A percentile compares a stretch with the other conserved stretches of the same genome.
These are phyloP conservation scores for Netelia virgata DNA, from an alignment of 2,888 invertebrate genomes.

Conservation along the genomic window DNA sequence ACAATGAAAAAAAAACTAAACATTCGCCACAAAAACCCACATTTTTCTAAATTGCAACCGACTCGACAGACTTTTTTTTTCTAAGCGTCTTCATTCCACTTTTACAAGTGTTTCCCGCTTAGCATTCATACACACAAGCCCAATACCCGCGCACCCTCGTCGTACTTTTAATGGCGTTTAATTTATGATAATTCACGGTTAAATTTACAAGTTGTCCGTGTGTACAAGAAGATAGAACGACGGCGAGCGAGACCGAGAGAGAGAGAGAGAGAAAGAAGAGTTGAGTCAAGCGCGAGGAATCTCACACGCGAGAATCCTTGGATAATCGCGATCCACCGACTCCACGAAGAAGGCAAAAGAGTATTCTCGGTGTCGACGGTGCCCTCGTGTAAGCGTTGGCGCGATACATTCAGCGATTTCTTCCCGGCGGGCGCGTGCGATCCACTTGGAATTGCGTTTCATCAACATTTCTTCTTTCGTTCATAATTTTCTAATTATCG, in stretches of 20 bases:
- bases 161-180: constrained; percentile 80
- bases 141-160: constrained; percentile 70
- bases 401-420: constrained; percentile 27
- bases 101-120: not conserved
- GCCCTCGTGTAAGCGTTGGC: not conserved
- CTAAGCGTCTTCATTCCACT: constrained; percentile 1
- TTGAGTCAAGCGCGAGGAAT: constrained; percentile 61
- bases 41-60: constrained; percentile 19
- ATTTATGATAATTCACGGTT: constrained; percentile 77
- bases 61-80: constrained; percentile 32
- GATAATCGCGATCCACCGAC: constrained; percentile 55
- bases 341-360: not conserved
- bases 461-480: not conserved
- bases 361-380: constrained; percentile 2
- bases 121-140: not conserved
- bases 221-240: constrained; percentile 57
- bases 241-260: constrained; percentile 47
- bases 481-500: not conserved
- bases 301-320: constrained; percentile 60
- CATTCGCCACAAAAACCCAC: not conserved
- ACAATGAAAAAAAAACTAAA: not conserved
- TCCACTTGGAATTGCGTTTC: constrained; percentile 35
- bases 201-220: constrained; percentile 67
- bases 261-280: constrained; percentile 10
- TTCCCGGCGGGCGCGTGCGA: constrained; percentile 33